phyloP scores from a whole-genome alignment of 2,113 vertebrate genomes.

The Candoia aspera region DNA sequence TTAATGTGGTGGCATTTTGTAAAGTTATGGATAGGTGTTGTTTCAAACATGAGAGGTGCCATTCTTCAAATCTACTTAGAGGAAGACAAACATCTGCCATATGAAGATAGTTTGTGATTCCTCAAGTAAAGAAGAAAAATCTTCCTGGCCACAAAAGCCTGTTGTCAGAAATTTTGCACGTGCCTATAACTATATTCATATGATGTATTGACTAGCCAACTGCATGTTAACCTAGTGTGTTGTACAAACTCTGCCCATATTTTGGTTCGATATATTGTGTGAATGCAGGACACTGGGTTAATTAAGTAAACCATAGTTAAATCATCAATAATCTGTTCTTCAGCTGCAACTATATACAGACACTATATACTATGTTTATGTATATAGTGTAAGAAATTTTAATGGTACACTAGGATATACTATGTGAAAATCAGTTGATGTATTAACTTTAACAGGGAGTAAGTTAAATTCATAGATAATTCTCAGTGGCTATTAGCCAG shows the following conservation, averaged over 20 bases:
- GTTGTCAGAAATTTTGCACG: not conserved
- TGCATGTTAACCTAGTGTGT: not conserved
- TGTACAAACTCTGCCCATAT: not conserved
- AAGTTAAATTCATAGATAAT: not conserved
- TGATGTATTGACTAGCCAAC: not conserved
- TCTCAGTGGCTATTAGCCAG: not conserved
- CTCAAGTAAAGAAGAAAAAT: not conserved
- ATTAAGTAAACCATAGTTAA: not conserved
- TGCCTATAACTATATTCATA: not conserved
- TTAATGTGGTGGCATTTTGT: not conserved
- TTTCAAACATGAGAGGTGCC: not conserved
- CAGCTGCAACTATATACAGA: too few relatives aligned
- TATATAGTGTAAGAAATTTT: not conserved
- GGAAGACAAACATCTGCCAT: not conserved
- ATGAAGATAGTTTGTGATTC: not conserved
- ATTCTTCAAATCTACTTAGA: not conserved
- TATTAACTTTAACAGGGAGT: not conserved
- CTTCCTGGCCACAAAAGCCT: not conserved
- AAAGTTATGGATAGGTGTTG: not conserved
- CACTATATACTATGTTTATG: too few relatives aligned
- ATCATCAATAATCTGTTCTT: not conserved
- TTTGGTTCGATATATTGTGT: not conserved
- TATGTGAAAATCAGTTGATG: not conserved
- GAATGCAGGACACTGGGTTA: not conserved
- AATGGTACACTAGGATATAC: not conserved